Conservation (phyloP, 2,888 invertebrate genomes). For the Hemaris fuciformis region DNA sequence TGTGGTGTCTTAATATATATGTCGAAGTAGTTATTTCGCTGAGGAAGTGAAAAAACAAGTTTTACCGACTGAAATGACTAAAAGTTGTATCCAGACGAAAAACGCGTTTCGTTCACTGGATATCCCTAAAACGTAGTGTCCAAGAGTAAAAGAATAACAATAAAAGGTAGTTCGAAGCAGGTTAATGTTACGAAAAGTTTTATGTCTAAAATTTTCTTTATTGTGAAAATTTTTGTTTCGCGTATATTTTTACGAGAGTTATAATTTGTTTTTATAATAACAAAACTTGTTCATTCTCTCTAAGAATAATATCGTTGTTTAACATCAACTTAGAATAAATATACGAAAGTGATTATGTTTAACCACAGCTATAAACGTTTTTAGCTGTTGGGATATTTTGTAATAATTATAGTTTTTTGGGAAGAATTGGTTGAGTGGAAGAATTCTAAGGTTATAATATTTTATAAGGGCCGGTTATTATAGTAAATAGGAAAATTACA, state of each 20-base stretch:
- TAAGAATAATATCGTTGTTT: conserved; percentile 5
- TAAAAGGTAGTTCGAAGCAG: conserved; percentile 6
- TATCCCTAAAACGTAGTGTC: not conserved
- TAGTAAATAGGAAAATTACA: too few relatives aligned
- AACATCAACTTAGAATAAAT: conserved; percentile 1
- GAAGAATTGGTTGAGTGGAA: too few relatives aligned
- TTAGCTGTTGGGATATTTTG: not conserved
- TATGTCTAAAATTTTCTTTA: conserved; percentile 8
- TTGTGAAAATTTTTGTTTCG: conserved; percentile 8
- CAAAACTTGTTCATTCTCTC: conserved; percentile 5
- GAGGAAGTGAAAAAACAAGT: too few relatives aligned
- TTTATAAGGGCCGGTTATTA: too few relatives aligned
- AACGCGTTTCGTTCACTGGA: not conserved
- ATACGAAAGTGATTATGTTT: conserved; percentile 4
- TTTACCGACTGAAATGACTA: too few relatives aligned
- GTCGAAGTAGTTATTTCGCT: too few relatives aligned
- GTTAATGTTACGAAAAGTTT: conserved; percentile 7
- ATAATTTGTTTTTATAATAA: conserved; percentile 11
- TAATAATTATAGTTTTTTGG: too few relatives aligned
- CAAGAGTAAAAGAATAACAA: not conserved
- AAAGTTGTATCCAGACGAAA: not conserved
- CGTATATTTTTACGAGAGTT: conserved; percentile 10
- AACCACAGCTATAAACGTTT: not conserved
- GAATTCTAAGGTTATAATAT: too few relatives aligned
- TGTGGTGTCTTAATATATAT: too few relatives aligned